Evolutionary conservation across 2,888 invertebrate genomes (phyloP).

Genomic region (Oscheius myriophilus): DNA sequence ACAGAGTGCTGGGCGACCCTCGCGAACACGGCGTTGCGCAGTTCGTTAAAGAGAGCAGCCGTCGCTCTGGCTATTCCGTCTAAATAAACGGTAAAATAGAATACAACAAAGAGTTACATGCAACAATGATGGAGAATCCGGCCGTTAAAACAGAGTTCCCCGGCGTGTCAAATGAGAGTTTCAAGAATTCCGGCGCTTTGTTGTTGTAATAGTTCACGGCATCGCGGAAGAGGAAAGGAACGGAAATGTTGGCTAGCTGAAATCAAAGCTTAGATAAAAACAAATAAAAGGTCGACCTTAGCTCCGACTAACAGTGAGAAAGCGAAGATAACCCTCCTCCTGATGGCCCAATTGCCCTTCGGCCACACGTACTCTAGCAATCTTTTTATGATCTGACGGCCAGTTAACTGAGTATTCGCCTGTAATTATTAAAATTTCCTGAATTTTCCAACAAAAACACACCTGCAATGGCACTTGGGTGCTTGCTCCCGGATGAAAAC

Average conservation of each 20-base stretch:
- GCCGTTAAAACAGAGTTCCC: constrained; percentile 58
- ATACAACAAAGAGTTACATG: constrained; percentile 52
- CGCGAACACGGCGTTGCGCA: constrained; percentile 86
- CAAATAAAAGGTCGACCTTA: constrained; percentile 71
- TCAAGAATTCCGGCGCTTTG: constrained; percentile 59
- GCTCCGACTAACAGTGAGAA: constrained; percentile 73
- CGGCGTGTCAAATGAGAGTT: constrained; percentile 54
- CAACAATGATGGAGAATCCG: constrained; percentile 66
- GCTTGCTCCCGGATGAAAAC: constrained; percentile 55
- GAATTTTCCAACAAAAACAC: background rate
- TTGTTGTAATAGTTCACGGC: constrained; percentile 87
- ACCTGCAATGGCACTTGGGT: constrained; percentile 52
- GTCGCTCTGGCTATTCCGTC: constrained; percentile 92
- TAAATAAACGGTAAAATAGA: constrained; percentile 72
- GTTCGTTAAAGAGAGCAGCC: constrained; percentile 91
- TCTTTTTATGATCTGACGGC: constrained; percentile 50
- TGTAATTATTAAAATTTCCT: constrained; percentile 23
- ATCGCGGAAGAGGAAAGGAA: constrained; percentile 95
- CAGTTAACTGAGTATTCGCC: constrained; percentile 46
- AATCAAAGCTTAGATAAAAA: background rate
- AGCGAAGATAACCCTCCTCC: constrained; percentile 85
- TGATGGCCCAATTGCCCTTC: constrained; percentile 82
- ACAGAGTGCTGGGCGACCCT: constrained; percentile 94
- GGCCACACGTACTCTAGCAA: constrained; percentile 67
- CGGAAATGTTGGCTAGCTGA: constrained; percentile 85